Percentiles rank a stretch among this genome's conserved stretches.
Conservation (phyloP, 2,888 invertebrate genomes). For the Criorhina ranunculi region DNA sequence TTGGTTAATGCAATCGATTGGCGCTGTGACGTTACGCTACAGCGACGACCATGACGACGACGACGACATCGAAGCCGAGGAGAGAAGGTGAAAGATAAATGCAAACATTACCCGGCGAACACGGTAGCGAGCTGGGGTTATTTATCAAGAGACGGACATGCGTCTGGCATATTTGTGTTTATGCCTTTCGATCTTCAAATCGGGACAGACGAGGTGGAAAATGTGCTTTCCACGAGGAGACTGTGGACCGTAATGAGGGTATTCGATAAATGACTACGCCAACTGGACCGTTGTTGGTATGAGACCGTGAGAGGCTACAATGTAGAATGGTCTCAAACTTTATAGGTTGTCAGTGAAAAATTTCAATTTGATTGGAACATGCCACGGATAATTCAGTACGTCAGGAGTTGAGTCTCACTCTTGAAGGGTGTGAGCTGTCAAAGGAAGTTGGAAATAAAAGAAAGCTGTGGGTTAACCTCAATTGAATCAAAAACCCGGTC, state of each 20-base stretch:
- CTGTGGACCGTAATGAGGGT: constrained; percentile 63
- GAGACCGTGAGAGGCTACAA: constrained; percentile 63
- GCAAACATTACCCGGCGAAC: constrained; percentile 67
- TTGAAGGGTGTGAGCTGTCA: no score
- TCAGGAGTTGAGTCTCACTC: no score
- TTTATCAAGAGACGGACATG: constrained; percentile 76
- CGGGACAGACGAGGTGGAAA: constrained; percentile 60
- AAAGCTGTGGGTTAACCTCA: no score
- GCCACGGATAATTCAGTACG: no score
- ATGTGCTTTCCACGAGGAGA: constrained; percentile 61
- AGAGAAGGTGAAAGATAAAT: constrained; percentile 63
- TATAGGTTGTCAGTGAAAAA: constrained; percentile 53
- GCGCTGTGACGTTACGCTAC: constrained; percentile 58
- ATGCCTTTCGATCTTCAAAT: constrained; percentile 66
- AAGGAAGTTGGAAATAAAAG: no score
- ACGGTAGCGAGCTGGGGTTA: constrained; percentile 73
- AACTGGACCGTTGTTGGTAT: constrained; percentile 28
- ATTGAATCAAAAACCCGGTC: no score
- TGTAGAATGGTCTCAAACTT: constrained; percentile 52
- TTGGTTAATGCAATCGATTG: constrained; percentile 77
- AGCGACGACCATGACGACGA: constrained; percentile 18
- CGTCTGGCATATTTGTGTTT: constrained; percentile 77
- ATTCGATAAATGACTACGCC: constrained; percentile 35
- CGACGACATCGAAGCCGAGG: constrained; percentile 20
- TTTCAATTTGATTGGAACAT: constrained; percentile 55